Evolutionary conservation across 2,797 vertebrate species (phyloP), one percentile per base, ranked within the genome.

Genomic region (Acrossocheilus wenchowensis): DNA sequence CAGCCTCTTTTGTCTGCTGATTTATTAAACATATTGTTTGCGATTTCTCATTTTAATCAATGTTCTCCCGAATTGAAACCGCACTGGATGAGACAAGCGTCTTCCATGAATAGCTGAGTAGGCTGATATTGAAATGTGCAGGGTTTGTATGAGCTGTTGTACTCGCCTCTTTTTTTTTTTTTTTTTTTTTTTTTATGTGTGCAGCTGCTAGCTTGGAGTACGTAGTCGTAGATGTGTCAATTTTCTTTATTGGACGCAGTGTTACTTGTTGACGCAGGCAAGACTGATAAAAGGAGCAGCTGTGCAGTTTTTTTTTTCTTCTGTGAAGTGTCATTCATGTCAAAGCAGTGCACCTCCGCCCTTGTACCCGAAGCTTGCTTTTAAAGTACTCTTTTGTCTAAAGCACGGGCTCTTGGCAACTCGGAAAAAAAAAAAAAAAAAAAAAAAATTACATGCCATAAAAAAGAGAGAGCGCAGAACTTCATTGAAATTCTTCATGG

Each of bases 31-130:
- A 91, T 93, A 93, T 93, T 90, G 93, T 90, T 91, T 92, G 93
- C 91, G 90, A 93, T 91, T 94, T 93, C 91, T 94, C 92, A 74
- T 92, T 95, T 94, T 94, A 95, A 95, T 95, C 94, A 94, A 93
- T 81, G 91, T 92, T 93, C 89, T 91, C 39, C 86, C 93, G 91
- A 93, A 92, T 91, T 91, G 92, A 93, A 93, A 92, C 90, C 89
- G 78, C 90, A 89, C 89, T 89, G 88, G 92, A 92, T 82, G 78
- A 86, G 83, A 92, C 78, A 91, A 91, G 92, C 93, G 88, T 87
- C 90, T 89, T 90, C 92, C 87, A 88, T 90, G 93, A 94, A 94
- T 91, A 93, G 92, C 89, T 74, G 80, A 94, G 93, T 90, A 93
- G 93, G 92, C 91, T 92, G 92, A 93, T 94, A 93, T 95, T 92